Percentiles rank a stretch among this genome's conserved stretches.
These are phyloP conservation scores for Prunella fulvescens DNA, from an alignment of 2,113 vertebrate species.

Conservation along the genomic window DNA sequence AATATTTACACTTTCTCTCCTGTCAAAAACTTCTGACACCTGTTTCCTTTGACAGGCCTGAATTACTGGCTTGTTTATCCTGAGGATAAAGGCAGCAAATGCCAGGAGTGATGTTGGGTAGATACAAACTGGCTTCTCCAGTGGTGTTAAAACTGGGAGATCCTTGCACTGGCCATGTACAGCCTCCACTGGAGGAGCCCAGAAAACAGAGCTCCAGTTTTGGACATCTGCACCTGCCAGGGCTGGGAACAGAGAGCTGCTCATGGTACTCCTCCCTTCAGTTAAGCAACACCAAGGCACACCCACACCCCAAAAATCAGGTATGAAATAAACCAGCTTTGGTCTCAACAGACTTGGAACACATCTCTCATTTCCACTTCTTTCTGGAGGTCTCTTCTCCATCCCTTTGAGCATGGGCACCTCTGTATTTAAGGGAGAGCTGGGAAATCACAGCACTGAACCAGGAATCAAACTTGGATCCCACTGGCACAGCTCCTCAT, in stretches of 20 bases:
- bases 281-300: background rate
- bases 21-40: background rate
- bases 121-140: background rate
- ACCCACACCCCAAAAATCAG: background rate
- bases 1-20: background rate
- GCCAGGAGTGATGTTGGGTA: background rate
- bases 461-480: background rate
- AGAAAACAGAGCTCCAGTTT: background rate
- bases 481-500: background rate
- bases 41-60: background rate
- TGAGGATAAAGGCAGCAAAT: background rate
- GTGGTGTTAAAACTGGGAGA: background rate
- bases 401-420: background rate
- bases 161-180: background rate
- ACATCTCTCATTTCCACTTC: too few relatives aligned
- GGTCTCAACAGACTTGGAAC: background rate
- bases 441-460: background rate
- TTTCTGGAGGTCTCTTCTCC: background rate
- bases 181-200: background rate
- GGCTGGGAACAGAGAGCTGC: background rate
- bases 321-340: background rate
- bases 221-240: background rate
- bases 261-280: background rate
- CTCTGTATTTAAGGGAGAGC: background rate
- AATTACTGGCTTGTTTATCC: background rate